Evolutionary conservation across 2,797 vertebrate genomes (phyloP).

Genomic region (Rousettus madagascariensis): DNA sequence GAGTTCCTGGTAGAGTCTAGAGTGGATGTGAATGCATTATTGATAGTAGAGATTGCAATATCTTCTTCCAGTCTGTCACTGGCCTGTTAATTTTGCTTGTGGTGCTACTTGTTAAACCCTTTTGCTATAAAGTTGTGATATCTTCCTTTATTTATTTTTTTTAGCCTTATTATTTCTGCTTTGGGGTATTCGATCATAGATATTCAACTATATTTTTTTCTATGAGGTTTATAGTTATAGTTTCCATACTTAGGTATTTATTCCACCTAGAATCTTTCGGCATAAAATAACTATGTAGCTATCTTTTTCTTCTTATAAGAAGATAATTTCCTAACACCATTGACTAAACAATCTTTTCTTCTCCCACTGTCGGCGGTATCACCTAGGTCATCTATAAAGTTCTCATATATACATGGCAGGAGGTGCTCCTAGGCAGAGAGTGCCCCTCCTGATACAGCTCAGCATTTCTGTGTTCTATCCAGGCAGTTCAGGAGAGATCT

Average conservation of each 20-base stretch:
- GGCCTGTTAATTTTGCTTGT: not conserved
- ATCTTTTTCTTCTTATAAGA: not conserved
- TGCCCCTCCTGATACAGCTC: too few species aligned
- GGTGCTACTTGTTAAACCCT: not conserved
- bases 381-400: not conserved
- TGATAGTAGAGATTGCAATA: not conserved
- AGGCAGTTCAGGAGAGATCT: not conserved
- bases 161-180: not conserved
- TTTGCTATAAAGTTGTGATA: not conserved
- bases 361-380: not conserved
- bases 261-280: not conserved
- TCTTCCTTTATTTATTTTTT: not conserved
- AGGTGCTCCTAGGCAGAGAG: not conserved
- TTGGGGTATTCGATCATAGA: not conserved
- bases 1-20: not conserved
- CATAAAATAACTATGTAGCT: not conserved
- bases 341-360: not conserved
- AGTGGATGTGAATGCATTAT: not conserved
- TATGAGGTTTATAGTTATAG: not conserved
- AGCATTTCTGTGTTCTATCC: not conserved
- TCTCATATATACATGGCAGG: not conserved
- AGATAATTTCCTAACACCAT: not conserved
- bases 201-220: not conserved
- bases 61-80: not conserved
- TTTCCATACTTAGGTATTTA: not conserved